Evolutionary conservation across 2,888 invertebrate species (phyloP).

Genomic region (Molorchus minor): DNA sequence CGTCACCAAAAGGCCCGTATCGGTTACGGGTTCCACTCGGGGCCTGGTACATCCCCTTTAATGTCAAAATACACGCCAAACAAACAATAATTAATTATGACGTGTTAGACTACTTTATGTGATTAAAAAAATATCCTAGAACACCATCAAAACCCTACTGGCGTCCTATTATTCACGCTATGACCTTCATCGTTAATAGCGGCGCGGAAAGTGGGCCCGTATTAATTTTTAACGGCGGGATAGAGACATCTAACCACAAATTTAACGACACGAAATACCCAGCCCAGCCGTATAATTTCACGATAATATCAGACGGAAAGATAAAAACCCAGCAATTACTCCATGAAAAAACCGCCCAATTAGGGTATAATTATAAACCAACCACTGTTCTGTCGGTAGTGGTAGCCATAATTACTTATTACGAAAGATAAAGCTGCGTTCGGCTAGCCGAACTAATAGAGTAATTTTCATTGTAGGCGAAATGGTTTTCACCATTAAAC

Average conservation of each 20-base stretch:
- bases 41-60: no score
- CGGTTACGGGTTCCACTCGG: no score
- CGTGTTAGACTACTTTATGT: no score
- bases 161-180: no score
- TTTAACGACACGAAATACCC: conserved; percentile 14
- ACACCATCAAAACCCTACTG: no score
- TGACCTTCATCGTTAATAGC: no score
- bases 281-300: conserved; percentile 18
- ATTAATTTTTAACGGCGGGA: neutral
- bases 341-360: conserved; percentile 6
- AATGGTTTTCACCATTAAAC: no score
- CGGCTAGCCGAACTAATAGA: conserved; percentile 15
- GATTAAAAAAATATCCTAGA: no score
- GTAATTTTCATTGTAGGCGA: no score
- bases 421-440: conserved; percentile 8
- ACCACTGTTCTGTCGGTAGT: conserved; percentile 14
- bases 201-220: neutral
- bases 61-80: no score
- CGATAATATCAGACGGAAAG: conserved; percentile 16
- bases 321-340: conserved; percentile 18
- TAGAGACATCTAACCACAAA: conserved; percentile 9
- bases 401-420: conserved; percentile 22
- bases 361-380: conserved; percentile 14
- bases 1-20: no score
- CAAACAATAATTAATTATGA: no score